Evolutionary conservation across 2,888 invertebrate species (phyloP), one percentile per base, ranked within the genome.

Genomic region (Atherix ibis): DNA sequence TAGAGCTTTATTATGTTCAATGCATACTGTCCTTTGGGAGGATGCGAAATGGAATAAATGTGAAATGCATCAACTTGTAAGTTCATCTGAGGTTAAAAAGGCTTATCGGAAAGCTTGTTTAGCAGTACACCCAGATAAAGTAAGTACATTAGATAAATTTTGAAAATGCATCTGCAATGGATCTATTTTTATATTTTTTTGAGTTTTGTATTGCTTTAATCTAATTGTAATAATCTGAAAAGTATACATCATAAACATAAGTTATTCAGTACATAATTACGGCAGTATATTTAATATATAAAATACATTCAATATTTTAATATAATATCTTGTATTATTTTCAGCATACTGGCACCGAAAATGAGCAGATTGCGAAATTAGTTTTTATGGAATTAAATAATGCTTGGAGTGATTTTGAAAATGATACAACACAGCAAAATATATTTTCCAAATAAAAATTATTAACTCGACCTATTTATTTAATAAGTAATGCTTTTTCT

Each of bases 321-420:
- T 27, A 12, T 27, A 9, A 27, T 14, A 17, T 15, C 10, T 30
- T 30, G 15, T 3, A 13, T 45, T 36, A 43, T 48, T 70, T 64
- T 3, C 66, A 95, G 94, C 84, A 92, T 75, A 75, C 79, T 52
- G 94, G 91, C 19, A 87, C 87, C 4, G 76, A 80, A 17, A 83
- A 97, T 56, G 92, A 97, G 62, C 77, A 81, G 47, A 68, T 95
- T 48, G 95, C 98, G 6, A 92, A 88, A 65, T 66, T 94, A 58
- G 88, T 99, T 52, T 99, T 98, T 64, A 92, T 97, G 77, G 97
- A 98, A 65, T 67, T 99, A 45, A 98, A 95, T 64, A 95, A 95
- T 58, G 97, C 97, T 14, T 98, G 97, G 94, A 82, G 79, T 48
- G 89, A 94, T 55, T 98, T 98, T 62, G 58, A 58, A 58, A 81